phyloP scores from a whole-genome alignment of 2,888 invertebrate genomes.

The Cepaea hortensis region DNA sequence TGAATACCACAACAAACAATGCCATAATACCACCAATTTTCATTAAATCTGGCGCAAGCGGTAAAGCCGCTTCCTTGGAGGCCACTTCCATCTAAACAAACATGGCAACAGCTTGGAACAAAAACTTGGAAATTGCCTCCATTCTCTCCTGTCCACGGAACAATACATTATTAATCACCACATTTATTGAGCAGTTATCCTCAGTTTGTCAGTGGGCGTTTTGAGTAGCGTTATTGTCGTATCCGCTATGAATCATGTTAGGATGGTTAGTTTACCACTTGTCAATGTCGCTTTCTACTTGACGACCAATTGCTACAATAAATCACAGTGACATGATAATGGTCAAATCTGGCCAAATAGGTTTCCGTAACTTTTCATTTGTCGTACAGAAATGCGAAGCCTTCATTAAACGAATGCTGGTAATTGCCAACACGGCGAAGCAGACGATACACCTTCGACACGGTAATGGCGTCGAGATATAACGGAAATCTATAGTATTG shows the following conservation, averaged over 20 bases:
- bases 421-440: conserved; percentile 1
- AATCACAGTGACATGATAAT: conserved; percentile 2
- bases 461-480: not conserved
- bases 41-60: not conserved
- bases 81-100: not conserved
- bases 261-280: not conserved
- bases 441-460: too few species aligned
- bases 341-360: not conserved
- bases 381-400: not conserved
- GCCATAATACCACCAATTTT: not conserved
- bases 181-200: conserved; percentile 14
- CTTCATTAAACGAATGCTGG: not conserved
- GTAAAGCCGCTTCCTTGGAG: not conserved
- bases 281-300: not conserved
- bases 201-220: not conserved
- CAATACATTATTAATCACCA: not conserved
- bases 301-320: not conserved
- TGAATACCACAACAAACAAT: not conserved
- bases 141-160: not conserved
- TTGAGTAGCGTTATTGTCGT: not conserved
- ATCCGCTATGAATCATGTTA: not conserved
- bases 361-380: not conserved
- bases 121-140: not conserved
- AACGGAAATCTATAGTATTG: conserved; percentile 11
- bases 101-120: not conserved